These are phyloP conservation scores for Myotis vivesi DNA, from an alignment of 2,797 vertebrate species.

Conservation along the genomic window DNA sequence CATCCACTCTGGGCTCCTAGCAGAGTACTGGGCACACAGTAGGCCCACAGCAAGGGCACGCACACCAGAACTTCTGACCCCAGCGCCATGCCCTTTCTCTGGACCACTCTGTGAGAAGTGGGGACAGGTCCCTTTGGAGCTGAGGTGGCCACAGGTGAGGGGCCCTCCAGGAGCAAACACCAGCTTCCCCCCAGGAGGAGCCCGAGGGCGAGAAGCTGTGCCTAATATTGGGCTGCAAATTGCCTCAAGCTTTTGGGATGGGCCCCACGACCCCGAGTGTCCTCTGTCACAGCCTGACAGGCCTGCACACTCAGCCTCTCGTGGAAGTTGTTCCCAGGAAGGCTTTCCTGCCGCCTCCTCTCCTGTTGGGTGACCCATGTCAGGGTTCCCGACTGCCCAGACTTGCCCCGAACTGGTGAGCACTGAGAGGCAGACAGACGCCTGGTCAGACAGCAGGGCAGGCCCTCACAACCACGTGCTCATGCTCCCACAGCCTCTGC, in stretches of 20 bases:
- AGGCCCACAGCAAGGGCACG: not conserved
- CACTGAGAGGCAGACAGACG: not conserved
- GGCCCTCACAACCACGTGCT: not conserved
- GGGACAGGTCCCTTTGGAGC: not conserved
- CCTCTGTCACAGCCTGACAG: not conserved
- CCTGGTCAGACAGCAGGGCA: not conserved
- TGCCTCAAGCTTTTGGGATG: not conserved
- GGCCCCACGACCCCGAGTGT: rapidly evolving
- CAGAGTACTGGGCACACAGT: no score
- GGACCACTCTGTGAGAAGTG: not conserved
- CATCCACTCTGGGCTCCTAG: not conserved
- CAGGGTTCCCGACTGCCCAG: not conserved
- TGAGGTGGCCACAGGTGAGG: not conserved
- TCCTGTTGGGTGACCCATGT: not conserved
- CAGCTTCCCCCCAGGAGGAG: not conserved
- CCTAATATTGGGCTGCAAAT: not conserved
- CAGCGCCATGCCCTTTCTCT: not conserved
- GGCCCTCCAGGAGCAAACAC: not conserved
- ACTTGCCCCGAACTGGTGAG: not conserved
- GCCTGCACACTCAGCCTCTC: not conserved
- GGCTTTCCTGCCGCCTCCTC: not conserved
- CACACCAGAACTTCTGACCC: not conserved
- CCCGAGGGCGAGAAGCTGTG: not conserved
- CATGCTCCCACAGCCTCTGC: not conserved
- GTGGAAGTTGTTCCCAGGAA: not conserved